These are phyloP conservation scores for Paracentrotus lividus DNA, from an alignment of 53 echinoderm and acorn worm genomes.

Conservation along the genomic window DNA sequence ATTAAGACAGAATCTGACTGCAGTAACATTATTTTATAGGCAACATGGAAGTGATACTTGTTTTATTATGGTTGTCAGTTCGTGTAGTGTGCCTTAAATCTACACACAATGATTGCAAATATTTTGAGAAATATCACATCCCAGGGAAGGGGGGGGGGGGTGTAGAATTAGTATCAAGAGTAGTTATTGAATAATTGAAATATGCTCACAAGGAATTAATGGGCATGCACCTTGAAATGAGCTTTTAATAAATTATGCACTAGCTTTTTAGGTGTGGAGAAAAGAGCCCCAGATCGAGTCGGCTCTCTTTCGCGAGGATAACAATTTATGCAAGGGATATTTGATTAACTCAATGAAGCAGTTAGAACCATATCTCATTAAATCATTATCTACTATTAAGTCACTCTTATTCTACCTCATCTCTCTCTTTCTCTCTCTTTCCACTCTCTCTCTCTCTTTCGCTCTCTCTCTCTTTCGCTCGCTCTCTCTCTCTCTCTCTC, in stretches of 20 bases:
- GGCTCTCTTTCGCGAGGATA: not conserved
- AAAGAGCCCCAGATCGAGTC: not conserved
- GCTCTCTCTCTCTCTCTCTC: not conserved
- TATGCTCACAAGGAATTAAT: not conserved
- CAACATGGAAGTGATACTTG: not conserved
- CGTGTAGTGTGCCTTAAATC: too few relatives aligned
- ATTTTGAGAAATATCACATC: not conserved
- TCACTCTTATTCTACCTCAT: not conserved
- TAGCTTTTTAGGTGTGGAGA: not conserved
- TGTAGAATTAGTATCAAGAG: constrained; percentile 8
- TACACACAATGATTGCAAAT: too few relatives aligned
- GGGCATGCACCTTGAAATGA: not conserved
- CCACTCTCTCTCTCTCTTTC: constrained; percentile 10
- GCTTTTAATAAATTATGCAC: constrained; percentile 53
- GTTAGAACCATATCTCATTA: constrained; percentile 36
- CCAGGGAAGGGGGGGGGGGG: too few relatives aligned
- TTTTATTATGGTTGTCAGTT: too few relatives aligned
- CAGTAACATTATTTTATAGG: too few relatives aligned
- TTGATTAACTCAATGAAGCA: constrained; percentile 17
- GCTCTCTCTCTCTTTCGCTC: not conserved
- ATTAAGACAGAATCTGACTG: not conserved
- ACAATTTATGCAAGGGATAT: constrained; percentile 41
- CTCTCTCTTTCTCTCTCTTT: not conserved
- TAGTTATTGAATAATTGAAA: constrained; percentile 40
- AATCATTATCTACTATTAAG: constrained; percentile 50